These are phyloP conservation scores for Progne subis DNA, from an alignment of 2,113 vertebrate species.

Conservation along the genomic window DNA sequence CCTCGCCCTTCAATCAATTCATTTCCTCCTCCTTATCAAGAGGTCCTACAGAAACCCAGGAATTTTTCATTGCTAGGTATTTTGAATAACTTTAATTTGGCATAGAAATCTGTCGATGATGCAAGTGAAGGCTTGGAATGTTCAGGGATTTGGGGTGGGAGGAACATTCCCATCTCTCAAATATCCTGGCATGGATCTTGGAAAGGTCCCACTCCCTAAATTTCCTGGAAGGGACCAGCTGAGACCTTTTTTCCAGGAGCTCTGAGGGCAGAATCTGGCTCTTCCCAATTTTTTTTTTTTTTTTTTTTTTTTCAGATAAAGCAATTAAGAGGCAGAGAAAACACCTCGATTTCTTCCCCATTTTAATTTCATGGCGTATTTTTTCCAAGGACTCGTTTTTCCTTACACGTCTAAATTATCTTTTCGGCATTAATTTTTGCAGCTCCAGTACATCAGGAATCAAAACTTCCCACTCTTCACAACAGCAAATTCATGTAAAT, in stretches of 20 bases:
- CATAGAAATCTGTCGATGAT: too few species aligned
- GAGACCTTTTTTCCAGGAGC: neutral
- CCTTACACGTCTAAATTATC: neutral
- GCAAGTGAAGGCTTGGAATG: neutral
- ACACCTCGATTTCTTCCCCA: neutral
- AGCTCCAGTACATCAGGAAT: neutral
- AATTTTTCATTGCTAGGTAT: neutral
- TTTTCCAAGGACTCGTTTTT: neutral
- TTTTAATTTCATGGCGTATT: neutral
- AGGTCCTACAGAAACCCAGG: neutral
- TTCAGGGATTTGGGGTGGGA: neutral
- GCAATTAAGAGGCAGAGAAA: neutral
- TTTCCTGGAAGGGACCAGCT: neutral
- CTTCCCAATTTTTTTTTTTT: neutral
- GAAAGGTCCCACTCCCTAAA: neutral
- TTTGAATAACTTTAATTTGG: neutral
- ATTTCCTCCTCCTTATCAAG: neutral
- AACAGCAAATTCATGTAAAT: neutral
- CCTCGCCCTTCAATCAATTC: neutral
- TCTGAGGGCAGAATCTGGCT: neutral
- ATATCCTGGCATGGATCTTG: neutral
- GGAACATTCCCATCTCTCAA: accelerated
- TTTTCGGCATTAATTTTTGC: neutral
- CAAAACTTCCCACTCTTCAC: neutral
- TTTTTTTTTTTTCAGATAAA: neutral